A percentile compares a stretch with the other conserved stretches of the same genome.
These are phyloP conservation scores for Temnothorax longispinosus DNA, from an alignment of 1,140 invertebrate genomes.

Conservation along the genomic window DNA sequence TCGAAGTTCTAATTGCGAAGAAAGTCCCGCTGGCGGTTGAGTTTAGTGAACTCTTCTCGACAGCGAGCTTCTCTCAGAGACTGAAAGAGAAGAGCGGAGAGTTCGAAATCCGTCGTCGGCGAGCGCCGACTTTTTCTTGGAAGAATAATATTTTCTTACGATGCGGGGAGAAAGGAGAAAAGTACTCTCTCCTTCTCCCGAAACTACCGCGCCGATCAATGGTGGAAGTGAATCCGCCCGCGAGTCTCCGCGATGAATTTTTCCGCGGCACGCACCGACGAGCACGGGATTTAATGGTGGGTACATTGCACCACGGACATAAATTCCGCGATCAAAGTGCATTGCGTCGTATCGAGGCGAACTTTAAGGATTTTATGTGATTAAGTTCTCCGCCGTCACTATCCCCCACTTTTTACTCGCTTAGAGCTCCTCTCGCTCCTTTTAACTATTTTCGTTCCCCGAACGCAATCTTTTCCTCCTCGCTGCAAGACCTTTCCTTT, in stretches of 20 bases:
- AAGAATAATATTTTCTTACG: constrained; percentile 77
- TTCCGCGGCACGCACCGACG: constrained; percentile 74
- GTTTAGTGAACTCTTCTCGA: constrained; percentile 44
- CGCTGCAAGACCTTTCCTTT: background rate
- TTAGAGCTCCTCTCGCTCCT: background rate
- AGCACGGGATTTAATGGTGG: constrained; percentile 75
- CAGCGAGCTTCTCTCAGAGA: constrained; percentile 34
- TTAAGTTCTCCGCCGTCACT: constrained; percentile 72
- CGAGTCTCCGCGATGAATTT: constrained; percentile 74
- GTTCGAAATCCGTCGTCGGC: constrained; percentile 44
- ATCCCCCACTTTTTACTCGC: constrained; percentile 5
- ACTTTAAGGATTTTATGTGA: constrained; percentile 80
- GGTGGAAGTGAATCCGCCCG: constrained; percentile 62
- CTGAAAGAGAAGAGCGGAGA: background rate
- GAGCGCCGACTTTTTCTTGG: constrained; percentile 67
- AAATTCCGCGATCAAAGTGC: constrained; percentile 78
- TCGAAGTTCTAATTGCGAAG: constrained; percentile 35
- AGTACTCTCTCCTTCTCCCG: constrained; percentile 66
- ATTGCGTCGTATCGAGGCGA: constrained; percentile 72
- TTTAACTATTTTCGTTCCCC: constrained; percentile 21
- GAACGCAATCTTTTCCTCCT: background rate
- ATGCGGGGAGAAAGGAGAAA: constrained; percentile 59
- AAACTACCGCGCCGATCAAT: constrained; percentile 63
- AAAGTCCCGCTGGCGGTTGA: background rate
- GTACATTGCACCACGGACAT: constrained; percentile 75